Percentiles rank a stretch among this genome's conserved stretches.
phyloP scores from a whole-genome alignment of 2,797 vertebrate genomes.

The Xyrichtys novacula region DNA sequence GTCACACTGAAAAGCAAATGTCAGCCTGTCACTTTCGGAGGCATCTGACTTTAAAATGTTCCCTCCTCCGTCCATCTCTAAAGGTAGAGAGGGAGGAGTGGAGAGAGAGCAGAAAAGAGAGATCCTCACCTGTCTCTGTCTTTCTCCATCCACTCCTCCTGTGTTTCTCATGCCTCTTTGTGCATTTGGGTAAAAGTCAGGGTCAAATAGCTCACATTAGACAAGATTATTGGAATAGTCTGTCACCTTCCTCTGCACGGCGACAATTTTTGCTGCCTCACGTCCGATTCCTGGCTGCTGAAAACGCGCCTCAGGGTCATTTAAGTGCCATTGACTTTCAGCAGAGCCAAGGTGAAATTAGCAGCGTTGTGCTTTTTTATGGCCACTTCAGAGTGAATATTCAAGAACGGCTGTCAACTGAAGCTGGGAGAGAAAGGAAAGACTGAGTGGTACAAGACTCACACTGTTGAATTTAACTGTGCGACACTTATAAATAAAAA shows the following conservation, averaged over 20 bases:
- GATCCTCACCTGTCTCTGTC: slow-evolving; percentile 45
- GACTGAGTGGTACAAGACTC: not conserved
- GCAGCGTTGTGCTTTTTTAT: slow-evolving; percentile 40
- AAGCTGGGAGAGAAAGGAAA: slow-evolving; percentile 8
- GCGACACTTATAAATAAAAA: too few species aligned
- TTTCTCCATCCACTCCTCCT: slow-evolving; percentile 44
- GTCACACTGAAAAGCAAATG: slow-evolving; percentile 80
- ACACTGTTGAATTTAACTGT: not conserved
- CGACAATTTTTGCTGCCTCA: slow-evolving; percentile 41
- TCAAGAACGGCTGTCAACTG: slow-evolving; percentile 15
- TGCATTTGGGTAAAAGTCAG: slow-evolving; percentile 62
- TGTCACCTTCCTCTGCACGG: slow-evolving; percentile 48
- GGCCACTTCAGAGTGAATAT: slow-evolving; percentile 33
- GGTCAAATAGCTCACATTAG: slow-evolving; percentile 72
- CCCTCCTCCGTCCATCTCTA: slow-evolving; percentile 54
- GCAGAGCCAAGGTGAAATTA: slow-evolving; percentile 65
- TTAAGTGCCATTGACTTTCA: slow-evolving; percentile 58
- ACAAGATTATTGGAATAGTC: slow-evolving; percentile 65
- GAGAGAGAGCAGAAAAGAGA: slow-evolving; percentile 12
- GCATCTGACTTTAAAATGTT: slow-evolving; percentile 78
- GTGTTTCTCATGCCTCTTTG: slow-evolving; percentile 38
- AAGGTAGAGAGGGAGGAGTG: slow-evolving; percentile 42
- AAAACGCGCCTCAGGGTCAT: slow-evolving; percentile 53
- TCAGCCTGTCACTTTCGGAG: slow-evolving; percentile 80
- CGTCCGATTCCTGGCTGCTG: slow-evolving; percentile 45